A percentile compares a stretch with the other conserved stretches of the same genome.
Evolutionary conservation across 2,113 vertebrate genomes (phyloP).

Genomic region (Hemichromis elongatus): DNA sequence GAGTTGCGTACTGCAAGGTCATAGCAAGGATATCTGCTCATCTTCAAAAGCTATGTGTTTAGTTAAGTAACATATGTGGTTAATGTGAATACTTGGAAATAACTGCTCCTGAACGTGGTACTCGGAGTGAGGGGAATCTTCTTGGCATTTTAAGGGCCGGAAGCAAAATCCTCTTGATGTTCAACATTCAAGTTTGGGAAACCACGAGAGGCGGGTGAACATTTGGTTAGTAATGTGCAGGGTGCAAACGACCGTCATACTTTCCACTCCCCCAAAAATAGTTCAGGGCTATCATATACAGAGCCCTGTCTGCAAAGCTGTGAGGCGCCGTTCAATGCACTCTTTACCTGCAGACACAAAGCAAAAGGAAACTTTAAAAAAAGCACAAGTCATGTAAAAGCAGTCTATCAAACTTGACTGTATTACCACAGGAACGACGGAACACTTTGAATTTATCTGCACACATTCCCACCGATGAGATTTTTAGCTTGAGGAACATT

Average conservation of each 20-base stretch:
- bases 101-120: background rate
- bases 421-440: background rate
- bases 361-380: background rate
- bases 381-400: background rate
- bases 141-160: background rate
- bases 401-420: background rate
- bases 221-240: background rate
- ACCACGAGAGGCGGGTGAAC: background rate
- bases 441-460: background rate
- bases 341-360: slow-evolving; percentile 79
- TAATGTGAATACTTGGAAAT: slow-evolving; percentile 39
- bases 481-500: background rate
- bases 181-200: background rate
- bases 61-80: background rate
- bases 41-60: background rate
- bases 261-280: background rate
- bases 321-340: slow-evolving; percentile 90
- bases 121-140: background rate
- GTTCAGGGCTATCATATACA: slow-evolving; percentile 73
- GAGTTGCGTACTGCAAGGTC: background rate
- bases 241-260: slow-evolving; percentile 17
- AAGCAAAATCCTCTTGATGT: slow-evolving; percentile 7
- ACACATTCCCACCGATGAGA: background rate
- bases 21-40: background rate
- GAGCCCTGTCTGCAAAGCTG: slow-evolving; percentile 83